Evolutionary conservation across 2,797 vertebrate genomes (phyloP).

Genomic region (Ceryle rudis): DNA sequence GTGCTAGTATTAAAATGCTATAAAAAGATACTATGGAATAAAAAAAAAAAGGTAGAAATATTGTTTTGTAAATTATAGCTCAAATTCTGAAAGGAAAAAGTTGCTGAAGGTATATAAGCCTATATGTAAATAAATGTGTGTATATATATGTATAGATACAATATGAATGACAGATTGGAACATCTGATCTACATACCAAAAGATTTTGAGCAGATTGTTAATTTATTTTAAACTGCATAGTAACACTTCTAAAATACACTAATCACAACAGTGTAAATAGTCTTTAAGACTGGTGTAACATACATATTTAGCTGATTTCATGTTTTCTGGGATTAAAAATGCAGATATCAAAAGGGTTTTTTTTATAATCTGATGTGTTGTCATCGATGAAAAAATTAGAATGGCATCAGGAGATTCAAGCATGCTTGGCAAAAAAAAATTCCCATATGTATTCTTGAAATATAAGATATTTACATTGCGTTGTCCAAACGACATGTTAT

Average conservation of each 20-base stretch:
- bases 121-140: conserved; percentile 41
- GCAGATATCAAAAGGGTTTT: neutral
- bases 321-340: conserved; percentile 38
- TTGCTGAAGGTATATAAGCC: conserved; percentile 26
- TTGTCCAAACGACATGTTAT: neutral
- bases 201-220: conserved; percentile 63
- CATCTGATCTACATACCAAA: conserved; percentile 44
- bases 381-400: neutral
- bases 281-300: neutral
- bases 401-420: neutral
- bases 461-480: neutral
- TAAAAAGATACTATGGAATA: conserved; percentile 15
- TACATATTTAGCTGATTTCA: conserved; percentile 34
- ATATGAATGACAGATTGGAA: conserved; percentile 54
- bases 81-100: conserved; percentile 16
- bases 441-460: neutral
- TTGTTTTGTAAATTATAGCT: conserved; percentile 30
- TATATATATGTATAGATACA: conserved; percentile 5
- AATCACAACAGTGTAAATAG: conserved; percentile 64
- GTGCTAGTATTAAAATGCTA: conserved; percentile 28
- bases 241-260: conserved; percentile 68
- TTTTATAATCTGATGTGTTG: neutral
- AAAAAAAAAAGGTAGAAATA: neutral
- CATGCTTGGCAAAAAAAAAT: neutral
- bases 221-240: conserved; percentile 69